These are phyloP conservation scores for Chlorospingus flavigularis DNA, from an alignment of 2,797 vertebrate genomes.

Conservation along the genomic window DNA sequence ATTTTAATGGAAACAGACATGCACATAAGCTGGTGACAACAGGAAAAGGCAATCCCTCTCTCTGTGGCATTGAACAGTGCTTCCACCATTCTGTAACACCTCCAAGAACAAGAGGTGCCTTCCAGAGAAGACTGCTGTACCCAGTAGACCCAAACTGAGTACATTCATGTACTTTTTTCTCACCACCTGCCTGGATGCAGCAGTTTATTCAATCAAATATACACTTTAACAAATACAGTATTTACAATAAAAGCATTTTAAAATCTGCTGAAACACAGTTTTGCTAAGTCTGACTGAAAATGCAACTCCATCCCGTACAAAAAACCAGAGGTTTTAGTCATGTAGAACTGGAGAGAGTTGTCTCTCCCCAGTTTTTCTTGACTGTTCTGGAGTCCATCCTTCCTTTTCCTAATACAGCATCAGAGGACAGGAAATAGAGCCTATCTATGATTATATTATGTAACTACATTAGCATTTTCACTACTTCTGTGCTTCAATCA, in stretches of 20 bases:
- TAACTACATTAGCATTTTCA: neutral
- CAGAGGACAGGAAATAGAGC: neutral
- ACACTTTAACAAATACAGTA: neutral
- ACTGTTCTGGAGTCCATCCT: neutral
- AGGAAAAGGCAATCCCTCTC: neutral
- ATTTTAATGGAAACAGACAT: neutral
- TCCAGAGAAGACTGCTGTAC: neutral
- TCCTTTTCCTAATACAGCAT: neutral
- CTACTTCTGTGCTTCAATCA: neutral
- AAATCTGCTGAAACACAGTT: neutral
- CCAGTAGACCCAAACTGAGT: neutral
- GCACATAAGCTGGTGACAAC: neutral
- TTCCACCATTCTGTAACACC: neutral
- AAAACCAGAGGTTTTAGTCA: neutral
- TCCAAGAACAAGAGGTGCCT: neutral
- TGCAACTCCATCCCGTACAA: neutral
- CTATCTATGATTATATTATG: neutral
- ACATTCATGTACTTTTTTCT: neutral
- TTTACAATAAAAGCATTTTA: neutral
- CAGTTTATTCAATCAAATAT: neutral
- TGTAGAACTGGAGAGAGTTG: neutral
- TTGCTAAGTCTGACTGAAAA: neutral
- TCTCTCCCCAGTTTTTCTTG: neutral
- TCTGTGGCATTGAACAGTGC: neutral
- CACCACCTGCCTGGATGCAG: neutral